Evolutionary conservation across 2,888 invertebrate species (phyloP).

Genomic region (Proisotoma minuta): DNA sequence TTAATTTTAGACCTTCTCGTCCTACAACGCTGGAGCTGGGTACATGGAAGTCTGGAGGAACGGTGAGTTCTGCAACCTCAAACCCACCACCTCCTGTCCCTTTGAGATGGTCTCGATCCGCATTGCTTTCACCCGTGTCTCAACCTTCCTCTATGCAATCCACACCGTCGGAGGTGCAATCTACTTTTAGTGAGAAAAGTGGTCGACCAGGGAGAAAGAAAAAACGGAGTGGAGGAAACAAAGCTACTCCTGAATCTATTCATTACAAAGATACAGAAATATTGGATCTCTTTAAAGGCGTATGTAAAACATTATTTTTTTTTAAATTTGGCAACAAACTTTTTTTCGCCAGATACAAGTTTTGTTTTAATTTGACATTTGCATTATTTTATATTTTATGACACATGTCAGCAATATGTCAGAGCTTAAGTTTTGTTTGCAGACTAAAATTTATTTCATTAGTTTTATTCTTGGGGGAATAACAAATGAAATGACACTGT

Average conservation of each 20-base stretch:
- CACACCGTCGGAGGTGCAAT: conserved; percentile 47
- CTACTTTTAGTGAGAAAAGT: conserved; percentile 44
- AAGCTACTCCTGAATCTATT: conserved; percentile 44
- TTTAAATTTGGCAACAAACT: no score
- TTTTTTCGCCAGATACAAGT: no score
- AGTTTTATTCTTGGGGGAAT: conserved; percentile 39
- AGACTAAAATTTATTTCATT: conserved; percentile 39
- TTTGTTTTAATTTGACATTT: no score
- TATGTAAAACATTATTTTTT: conserved; percentile 29
- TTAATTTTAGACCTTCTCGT: conserved; percentile 40
- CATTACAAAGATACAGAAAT: conserved; percentile 48
- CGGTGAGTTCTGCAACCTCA: conserved; percentile 22
- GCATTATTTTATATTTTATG: no score
- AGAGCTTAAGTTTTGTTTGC: no score
- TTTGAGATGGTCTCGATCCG: conserved; percentile 45
- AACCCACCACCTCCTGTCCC: conserved; percentile 45
- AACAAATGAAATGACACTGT: conserved; percentile 43
- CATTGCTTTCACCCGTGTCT: conserved; percentile 43
- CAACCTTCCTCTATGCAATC: conserved; percentile 45
- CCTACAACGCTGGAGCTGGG: conserved; percentile 47
- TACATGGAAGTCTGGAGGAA: conserved; percentile 28
- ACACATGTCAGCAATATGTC: no score
- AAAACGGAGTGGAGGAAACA: conserved; percentile 41
- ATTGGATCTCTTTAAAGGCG: conserved; percentile 46
- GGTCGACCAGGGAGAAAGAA: conserved; percentile 43